Percentiles rank a stretch among this genome's conserved stretches.
Conservation (phyloP, 2,113 vertebrate species). For the Sebastes schlegelii region DNA sequence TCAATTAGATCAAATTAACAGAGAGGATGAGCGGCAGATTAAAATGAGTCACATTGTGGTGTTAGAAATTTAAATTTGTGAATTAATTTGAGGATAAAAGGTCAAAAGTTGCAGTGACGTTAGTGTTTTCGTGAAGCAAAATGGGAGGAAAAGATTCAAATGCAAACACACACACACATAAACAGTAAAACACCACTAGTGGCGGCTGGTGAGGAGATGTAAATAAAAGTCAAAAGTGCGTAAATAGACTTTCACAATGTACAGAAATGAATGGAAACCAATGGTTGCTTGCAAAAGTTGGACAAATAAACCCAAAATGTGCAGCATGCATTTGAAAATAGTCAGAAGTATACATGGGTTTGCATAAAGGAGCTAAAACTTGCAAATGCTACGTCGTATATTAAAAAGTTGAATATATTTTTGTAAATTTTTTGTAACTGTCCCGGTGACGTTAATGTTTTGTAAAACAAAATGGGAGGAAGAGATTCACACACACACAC, state of each 20-base stretch:
- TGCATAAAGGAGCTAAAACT: too few species aligned
- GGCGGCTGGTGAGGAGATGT: constrained; percentile 38
- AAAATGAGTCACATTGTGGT: neutral
- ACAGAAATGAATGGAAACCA: too few species aligned
- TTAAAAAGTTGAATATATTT: too few species aligned
- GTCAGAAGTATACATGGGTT: too few species aligned
- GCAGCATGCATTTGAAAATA: too few species aligned
- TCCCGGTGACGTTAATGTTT: neutral
- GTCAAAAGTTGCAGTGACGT: constrained; percentile 2
- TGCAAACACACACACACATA: constrained; percentile 11
- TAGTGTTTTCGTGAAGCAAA: neutral
- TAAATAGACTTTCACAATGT: too few species aligned
- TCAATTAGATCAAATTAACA: constrained; percentile 7
- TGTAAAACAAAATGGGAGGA: neutral
- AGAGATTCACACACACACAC: constrained; percentile 6
- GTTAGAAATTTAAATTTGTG: neutral
- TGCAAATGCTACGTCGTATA: too few species aligned
- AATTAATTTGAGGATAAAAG: constrained; percentile 28
- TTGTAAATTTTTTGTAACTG: too few species aligned
- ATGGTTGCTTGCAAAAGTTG: too few species aligned
- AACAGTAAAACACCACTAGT: constrained; percentile 1
- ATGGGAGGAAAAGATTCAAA: neutral
- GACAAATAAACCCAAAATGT: too few species aligned
- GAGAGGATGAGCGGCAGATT: constrained; percentile 14
- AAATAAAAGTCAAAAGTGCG: too few species aligned